Base-by-base conservation (phyloP, 2,888 invertebrate genomes). In the Pyrgus malvae region DNA sequence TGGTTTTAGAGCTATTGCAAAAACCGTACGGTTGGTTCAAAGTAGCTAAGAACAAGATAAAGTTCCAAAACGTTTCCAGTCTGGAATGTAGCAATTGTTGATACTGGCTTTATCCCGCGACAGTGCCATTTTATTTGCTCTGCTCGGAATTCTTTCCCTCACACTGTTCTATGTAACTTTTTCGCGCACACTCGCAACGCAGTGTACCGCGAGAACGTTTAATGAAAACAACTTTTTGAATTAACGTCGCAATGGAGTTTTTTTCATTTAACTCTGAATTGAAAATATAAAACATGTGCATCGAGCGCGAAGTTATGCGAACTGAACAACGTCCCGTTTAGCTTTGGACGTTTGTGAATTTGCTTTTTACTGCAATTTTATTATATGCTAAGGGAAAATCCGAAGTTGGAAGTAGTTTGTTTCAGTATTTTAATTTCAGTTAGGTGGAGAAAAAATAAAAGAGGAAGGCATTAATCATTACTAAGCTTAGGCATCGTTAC, bases 141-240 rank as follows among this genome's bases (percentile, higher is more conserved):
- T 75, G 78, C 81, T 83, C 79, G 73, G 76, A 83, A 86, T 88
- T 84, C 82, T 80, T 85, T 82, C 74, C 70, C 76, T 78, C 74
- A 67, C 69, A 76, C 70, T 76, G 80, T 78, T 83, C 80, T 80
- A 80, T 82, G 73, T 74, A 73, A 79, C 77, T 78, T 77, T 74
- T 76, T 71, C 70, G 66, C 73, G 70, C 71, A 72, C 72, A 68
- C 72, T 70, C 69, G 63, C 58, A 63, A 63, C 68, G 68, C 74
- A 76, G 69, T 74, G 72, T 72, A 73, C 72, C 77, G 77, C 74
- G 77, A 81, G 75, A 81, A 71, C 74, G 76, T 74, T 78, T 64
- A 86, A 87, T 86, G 84, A 81, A 87, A 87, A 78, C 80, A 83
- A 88, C 87, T 88, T 88, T 89, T 82, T 87, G 80, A 88, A 88